phyloP scores from a whole-genome alignment of 2,113 vertebrate species.

The Onychorhynchus coronatus region DNA sequence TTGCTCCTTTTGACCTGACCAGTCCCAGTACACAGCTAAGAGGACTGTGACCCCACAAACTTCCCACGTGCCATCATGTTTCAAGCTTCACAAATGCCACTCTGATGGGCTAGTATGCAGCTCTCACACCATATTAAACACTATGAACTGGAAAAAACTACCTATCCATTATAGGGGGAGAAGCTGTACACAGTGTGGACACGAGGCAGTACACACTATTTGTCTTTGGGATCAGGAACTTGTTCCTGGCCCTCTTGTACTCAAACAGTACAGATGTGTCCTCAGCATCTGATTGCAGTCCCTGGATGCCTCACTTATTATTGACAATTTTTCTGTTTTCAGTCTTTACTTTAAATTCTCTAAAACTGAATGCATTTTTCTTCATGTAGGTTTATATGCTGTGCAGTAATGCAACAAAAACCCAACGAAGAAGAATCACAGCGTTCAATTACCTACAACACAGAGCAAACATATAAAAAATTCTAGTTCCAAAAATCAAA shows the following conservation, averaged over 20 bases:
- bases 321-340: neutral
- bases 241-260: neutral
- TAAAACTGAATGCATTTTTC: neutral
- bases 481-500: neutral
- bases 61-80: rapidly evolving
- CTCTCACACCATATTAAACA: neutral
- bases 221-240: neutral
- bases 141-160: neutral
- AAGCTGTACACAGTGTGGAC: neutral
- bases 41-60: neutral
- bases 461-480: neutral
- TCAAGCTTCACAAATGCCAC: neutral
- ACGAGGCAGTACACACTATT: neutral
- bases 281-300: neutral
- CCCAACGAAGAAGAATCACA: neutral
- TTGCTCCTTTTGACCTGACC: neutral
- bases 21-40: neutral
- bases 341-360: neutral
- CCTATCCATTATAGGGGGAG: neutral
- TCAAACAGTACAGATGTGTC: neutral
- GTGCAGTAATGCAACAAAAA: neutral
- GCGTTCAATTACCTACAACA: neutral
- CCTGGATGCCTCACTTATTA: neutral
- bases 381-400: neutral
- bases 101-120: neutral